Evolutionary conservation across 2,113 vertebrate genomes (phyloP), one percentile per base, ranked within the genome.

Genomic region (Mesitornis unicolor): DNA sequence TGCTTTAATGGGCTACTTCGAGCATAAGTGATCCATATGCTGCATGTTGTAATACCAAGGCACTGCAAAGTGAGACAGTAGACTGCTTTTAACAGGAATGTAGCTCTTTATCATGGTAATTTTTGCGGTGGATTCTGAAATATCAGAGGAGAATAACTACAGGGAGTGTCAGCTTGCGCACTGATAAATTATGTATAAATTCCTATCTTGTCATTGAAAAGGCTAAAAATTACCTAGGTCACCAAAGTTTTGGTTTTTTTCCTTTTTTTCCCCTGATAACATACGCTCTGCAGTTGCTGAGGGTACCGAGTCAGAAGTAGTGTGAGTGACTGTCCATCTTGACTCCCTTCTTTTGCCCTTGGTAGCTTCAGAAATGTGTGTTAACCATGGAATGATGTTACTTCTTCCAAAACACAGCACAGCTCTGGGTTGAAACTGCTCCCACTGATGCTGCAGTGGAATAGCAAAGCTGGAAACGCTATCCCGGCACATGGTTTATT

Each of bases 311-410:
- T 94, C 82, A 94, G 77, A 89, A 75, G 61, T 73, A 56, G 83
- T 80, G 83, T 35, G 40, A 50, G 83, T 69, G 74, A 76, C 87
- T 89, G 22, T 60, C 57, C 33, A 6, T 83, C 73, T 77, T 90
- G 88, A 86, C 92, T 95, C 28, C 15, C 47, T 26, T 80, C 18
- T 87, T 26, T 93, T 74, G 59, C 64, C 69, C 57, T 36, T 83
- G 65, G 87, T 91, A 84, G 91, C 91, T 71, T 67, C 40, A 94
- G 90, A 80, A 61, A 36, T 91, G 84, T 59, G 4, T 60, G 85
- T 95, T n/a, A 93, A 73, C 87, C 70, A 51, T 59, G 87, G 84
- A 78, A 67, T 83, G 60, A 84, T 36, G 53, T 25, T 65, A 69
- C 9, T 83, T 71, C 84, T 93, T 91, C 81, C 90, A 74, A 93